Base-by-base conservation (phyloP, 64 coral and sea anemone genomes). In the Montipora cactus region DNA sequence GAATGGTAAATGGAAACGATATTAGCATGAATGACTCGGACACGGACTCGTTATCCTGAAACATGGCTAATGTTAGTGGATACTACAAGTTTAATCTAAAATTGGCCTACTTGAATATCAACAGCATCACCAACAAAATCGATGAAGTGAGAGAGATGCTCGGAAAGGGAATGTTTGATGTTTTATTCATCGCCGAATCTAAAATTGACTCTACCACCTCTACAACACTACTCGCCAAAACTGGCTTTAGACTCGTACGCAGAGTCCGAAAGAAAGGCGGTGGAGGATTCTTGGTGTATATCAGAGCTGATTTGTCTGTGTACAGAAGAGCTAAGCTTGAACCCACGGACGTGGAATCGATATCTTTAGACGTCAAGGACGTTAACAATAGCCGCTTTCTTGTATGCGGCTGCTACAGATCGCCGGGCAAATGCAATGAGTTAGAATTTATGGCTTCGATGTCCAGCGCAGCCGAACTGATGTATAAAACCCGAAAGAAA, bases 291-390 rank as follows among this genome's bases (percentile, higher is more conserved):
- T n/a, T n/a, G n/a, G n/a, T n/a, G n/a, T n/a, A n/a, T n/a, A n/a
- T n/a, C n/a, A n/a, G n/a, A n/a, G n/a, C n/a, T n/a, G n/a, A n/a
- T n/a, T n/a, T n/a, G n/a, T n/a, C n/a, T n/a, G n/a, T n/a, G 14
- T 91, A 91, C 44, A 5, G 89, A 25, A 91, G 77, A 49, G 76
- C 19, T 22, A 91, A 91, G 58, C 74, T 91, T 5, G 89, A 91
- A 79, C 89, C 89, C 47, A 57, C 25, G 7, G 77, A 71, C 37
- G 8, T n/a, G n/a, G n/a, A n/a, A n/a, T n/a, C n/a, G n/a, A n/a
- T n/a, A n/a, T n/a, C n/a, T n/a, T n/a, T n/a, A n/a, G n/a, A n/a
- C n/a, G n/a, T n/a, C n/a, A n/a, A n/a, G n/a, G n/a, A 81, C 79
- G 45, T 53, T 2, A 81, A 81, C 37, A 80, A 61, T 21, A 48